Evolutionary conservation across 2,888 invertebrate genomes (phyloP), one percentile per base, ranked within the genome.

Genomic region (Drosophila antonietae): DNA sequence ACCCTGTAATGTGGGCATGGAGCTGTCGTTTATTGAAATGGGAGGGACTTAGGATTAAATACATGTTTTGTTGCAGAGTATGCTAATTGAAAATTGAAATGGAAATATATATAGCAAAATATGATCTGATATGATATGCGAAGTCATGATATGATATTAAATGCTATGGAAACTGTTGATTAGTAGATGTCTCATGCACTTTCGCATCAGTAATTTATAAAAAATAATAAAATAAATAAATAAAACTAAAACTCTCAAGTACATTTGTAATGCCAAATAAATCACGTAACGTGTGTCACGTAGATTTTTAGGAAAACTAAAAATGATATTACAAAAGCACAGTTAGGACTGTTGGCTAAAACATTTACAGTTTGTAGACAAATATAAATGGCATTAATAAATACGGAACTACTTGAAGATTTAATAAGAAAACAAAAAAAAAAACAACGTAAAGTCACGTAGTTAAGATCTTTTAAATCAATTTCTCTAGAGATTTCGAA

Each of bases 1-100:
- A 79, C 79, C 75, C 56, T 63, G 51, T 60, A 65, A 39, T 46
- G 0, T 3, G 10, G 18, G 6, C 14, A 28, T 28, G 15, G 37
- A 28, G 47, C 23, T 53, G 53, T 37, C 15, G 23, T 1, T n/a
- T 35, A 37, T 37, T 20, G 37, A 53, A 51, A 35, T 44, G 31
- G 4, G 10, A 37, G 12, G 5, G 23, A 46, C 2, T 46, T 1
- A 35, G 0, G 7, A 46, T 18, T 23, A 28, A 41, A n/a, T 10
- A 31, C n/a, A n/a, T n/a, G 7, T 5, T 44, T 10, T 20, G 20
- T 6, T 14, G 14, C 14, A 12, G 2, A 20, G 4, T 9, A 23
- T 46, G 23, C 18, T 2, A 20, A 44, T 20, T 12, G 12, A 20
- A 44, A 20, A 12, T 6, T 20, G 5, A 6, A 28, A 15, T 3